phyloP scores from a whole-genome alignment of 2,113 vertebrate genomes.

The Cyprinodon brontotheroides region DNA sequence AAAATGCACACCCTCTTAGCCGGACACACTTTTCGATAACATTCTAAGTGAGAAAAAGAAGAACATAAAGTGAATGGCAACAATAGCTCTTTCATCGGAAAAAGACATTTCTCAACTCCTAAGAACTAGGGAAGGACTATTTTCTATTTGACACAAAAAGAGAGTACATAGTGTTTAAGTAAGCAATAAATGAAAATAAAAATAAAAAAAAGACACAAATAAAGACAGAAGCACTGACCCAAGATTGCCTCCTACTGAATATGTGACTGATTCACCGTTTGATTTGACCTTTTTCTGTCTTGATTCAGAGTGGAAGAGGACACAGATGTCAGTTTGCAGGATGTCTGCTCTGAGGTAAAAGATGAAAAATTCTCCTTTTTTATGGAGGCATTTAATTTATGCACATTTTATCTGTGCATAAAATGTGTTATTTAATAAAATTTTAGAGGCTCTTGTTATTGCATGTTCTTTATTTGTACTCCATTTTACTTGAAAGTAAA shows the following conservation, averaged over 20 bases:
- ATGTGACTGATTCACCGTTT: slow-evolving; percentile 6
- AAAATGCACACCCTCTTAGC: too few species aligned
- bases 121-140: too few species aligned
- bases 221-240: not conserved
- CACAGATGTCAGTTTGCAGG: slow-evolving; percentile 75
- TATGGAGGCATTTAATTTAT: too few species aligned
- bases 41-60: not conserved
- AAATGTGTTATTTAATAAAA: slow-evolving; percentile 1
- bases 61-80: not conserved
- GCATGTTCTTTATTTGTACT: slow-evolving; percentile 34
- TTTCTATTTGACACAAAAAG: not conserved
- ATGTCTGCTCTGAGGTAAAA: slow-evolving; percentile 76
- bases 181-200: not conserved
- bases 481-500: slow-evolving; percentile 38
- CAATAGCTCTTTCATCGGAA: not conserved
- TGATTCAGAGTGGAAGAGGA: slow-evolving; percentile 78
- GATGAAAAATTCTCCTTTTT: slow-evolving; percentile 3
- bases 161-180: not conserved
- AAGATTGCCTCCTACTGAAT: not conserved
- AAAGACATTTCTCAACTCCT: too few species aligned
- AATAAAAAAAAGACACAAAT: not conserved
- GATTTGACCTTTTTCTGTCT: slow-evolving; percentile 12
- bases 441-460: not conserved
- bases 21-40: too few species aligned
- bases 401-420: not conserved